Evolutionary conservation across 2,888 invertebrate species (phyloP).

Genomic region (Cepaea hortensis): DNA sequence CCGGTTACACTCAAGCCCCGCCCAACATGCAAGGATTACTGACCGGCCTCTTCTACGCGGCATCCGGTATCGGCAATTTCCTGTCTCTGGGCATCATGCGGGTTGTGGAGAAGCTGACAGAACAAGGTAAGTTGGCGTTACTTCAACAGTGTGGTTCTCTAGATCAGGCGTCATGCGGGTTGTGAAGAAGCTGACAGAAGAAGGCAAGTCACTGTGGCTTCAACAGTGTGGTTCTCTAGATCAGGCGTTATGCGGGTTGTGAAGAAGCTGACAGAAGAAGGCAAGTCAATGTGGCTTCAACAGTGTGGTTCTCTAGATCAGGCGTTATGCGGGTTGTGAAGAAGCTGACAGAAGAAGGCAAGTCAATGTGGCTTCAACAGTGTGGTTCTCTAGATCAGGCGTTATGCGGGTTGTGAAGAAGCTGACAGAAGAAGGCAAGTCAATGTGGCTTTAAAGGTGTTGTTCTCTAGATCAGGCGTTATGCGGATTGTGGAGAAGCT

Average conservation of each 20-base stretch:
- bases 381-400: no score
- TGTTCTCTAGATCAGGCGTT: slow-evolving; percentile 49
- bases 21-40: slow-evolving; percentile 68
- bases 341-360: slow-evolving; percentile 58
- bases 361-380: not conserved
- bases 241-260: slow-evolving; percentile 63
- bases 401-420: slow-evolving; percentile 65
- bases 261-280: slow-evolving; percentile 56
- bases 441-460: no score
- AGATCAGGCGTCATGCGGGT: slow-evolving; percentile 59
- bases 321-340: slow-evolving; percentile 63
- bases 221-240: no score
- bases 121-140: slow-evolving; percentile 51
- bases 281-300: slow-evolving; percentile 45
- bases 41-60: slow-evolving; percentile 70
- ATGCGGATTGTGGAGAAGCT: slow-evolving; percentile 62
- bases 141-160: no score
- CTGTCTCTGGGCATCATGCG: slow-evolving; percentile 65
- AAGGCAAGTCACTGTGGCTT: slow-evolving; percentile 49
- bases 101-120: slow-evolving; percentile 62
- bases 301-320: no score
- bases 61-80: slow-evolving; percentile 69
- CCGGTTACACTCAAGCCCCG: slow-evolving; percentile 72
- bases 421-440: slow-evolving; percentile 57
- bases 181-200: slow-evolving; percentile 59